phyloP scores from a whole-genome alignment of 2,113 vertebrate genomes.

The Lonchura striata region DNA sequence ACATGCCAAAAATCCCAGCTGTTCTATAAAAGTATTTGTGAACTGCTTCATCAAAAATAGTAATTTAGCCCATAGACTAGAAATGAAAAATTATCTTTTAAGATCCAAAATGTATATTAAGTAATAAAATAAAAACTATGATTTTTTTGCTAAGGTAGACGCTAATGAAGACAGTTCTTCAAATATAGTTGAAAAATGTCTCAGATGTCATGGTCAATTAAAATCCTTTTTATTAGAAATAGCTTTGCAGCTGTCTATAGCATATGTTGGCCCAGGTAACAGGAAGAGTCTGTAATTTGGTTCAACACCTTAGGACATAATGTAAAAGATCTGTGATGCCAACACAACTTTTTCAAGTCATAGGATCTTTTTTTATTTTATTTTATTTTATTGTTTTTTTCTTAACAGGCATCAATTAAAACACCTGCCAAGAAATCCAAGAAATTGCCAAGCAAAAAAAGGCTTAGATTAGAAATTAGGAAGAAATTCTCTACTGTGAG shows the following conservation, averaged over 20 bases:
- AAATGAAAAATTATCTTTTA: neutral
- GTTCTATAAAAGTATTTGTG: slow-evolving; percentile 25
- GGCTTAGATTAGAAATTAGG: neutral
- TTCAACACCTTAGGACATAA: neutral
- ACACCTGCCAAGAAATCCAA: neutral
- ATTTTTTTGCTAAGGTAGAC: neutral
- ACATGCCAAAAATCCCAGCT: slow-evolving; percentile 15
- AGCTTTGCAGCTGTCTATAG: neutral
- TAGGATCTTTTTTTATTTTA: accelerated
- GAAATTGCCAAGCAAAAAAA: neutral
- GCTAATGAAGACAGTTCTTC: neutral
- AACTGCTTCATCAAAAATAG: slow-evolving; percentile 52
- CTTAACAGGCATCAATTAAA: neutral
- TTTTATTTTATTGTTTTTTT: neutral
- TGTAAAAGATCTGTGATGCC: neutral
- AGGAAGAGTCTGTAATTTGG: neutral
- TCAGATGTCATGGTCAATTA: neutral
- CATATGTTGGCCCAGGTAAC: neutral
- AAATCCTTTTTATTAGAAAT: neutral
- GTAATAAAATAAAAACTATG: neutral
- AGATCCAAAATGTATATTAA: neutral
- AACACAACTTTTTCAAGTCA: neutral
- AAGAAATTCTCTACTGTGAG: neutral
- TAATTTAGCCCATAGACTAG: slow-evolving; percentile 4
- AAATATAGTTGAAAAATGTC: neutral